Conservation (phyloP, 2,797 vertebrate species). For the Diglossa cyanea region DNA sequence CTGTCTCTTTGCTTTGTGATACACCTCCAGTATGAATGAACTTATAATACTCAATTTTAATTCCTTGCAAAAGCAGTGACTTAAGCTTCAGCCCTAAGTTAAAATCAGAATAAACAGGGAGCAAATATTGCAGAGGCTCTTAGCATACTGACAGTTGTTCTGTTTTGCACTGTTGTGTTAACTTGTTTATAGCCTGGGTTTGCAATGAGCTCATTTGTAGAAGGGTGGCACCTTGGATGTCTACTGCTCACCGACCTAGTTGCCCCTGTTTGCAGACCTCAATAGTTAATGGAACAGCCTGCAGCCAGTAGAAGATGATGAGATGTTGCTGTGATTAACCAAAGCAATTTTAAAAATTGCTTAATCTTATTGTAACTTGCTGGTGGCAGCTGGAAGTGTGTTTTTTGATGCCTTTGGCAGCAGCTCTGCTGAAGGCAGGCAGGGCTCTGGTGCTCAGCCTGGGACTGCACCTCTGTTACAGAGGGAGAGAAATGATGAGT, state of each 20-base stretch:
- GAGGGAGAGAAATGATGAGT: background rate
- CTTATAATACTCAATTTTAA: background rate
- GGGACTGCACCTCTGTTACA: background rate
- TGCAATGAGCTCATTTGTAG: accelerated
- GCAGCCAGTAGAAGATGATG: background rate
- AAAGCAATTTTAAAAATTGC: background rate
- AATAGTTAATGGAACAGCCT: background rate
- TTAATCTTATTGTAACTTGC: background rate
- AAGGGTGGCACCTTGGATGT: background rate
- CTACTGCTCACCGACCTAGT: background rate
- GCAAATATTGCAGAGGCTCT: background rate
- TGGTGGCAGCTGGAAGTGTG: background rate
- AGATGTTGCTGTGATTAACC: background rate
- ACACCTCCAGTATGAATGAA: background rate
- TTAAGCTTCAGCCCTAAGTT: background rate
- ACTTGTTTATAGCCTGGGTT: background rate
- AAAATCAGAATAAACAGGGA: background rate
- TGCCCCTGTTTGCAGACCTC: background rate
- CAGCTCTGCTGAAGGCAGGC: background rate
- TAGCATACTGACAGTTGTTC: background rate
- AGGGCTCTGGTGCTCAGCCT: background rate
- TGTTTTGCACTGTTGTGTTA: background rate
- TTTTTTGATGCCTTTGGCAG: background rate
- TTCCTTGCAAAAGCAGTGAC: background rate
- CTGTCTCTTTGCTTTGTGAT: background rate